Conservation (phyloP, 2,888 invertebrate genomes). For the Macrophya annulata region DNA sequence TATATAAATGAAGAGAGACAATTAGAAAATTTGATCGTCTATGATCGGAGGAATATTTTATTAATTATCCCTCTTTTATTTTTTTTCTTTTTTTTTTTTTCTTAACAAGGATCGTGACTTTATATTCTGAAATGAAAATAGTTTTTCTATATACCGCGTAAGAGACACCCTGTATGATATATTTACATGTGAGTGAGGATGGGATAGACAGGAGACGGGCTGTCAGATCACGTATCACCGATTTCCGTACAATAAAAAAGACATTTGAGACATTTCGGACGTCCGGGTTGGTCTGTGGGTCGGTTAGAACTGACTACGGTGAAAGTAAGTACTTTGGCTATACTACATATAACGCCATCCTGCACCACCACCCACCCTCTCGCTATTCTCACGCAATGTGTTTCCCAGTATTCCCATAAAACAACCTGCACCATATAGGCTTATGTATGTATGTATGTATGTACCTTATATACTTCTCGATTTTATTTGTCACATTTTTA, state of each 20-base stretch:
- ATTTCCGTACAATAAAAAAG: slow-evolving; percentile 56
- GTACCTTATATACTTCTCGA: background rate
- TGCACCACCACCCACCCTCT: background rate
- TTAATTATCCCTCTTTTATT: too few relatives aligned
- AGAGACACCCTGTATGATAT: slow-evolving; percentile 3
- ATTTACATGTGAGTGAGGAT: background rate
- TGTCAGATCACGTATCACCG: slow-evolving; percentile 53
- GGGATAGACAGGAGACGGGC: slow-evolving; percentile 21
- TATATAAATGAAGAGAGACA: background rate
- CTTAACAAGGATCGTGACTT: too few relatives aligned
- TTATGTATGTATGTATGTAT: too few relatives aligned
- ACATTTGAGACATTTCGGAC: slow-evolving; percentile 54
- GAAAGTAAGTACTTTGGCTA: background rate
- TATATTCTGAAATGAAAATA: background rate
- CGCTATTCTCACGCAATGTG: slow-evolving; percentile 48
- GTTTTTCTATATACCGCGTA: background rate
- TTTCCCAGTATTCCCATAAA: slow-evolving; percentile 38
- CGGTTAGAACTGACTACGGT: background rate
- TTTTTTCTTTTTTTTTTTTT: background rate
- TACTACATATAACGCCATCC: background rate
- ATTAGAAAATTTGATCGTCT: background rate
- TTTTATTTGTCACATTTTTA: slow-evolving; percentile 37
- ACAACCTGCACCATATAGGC: background rate
- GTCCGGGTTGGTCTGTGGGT: slow-evolving; percentile 39
- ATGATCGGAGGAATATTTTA: background rate